phyloP scores from a whole-genome alignment of 2,888 invertebrate species.

The Idaea biselata region DNA sequence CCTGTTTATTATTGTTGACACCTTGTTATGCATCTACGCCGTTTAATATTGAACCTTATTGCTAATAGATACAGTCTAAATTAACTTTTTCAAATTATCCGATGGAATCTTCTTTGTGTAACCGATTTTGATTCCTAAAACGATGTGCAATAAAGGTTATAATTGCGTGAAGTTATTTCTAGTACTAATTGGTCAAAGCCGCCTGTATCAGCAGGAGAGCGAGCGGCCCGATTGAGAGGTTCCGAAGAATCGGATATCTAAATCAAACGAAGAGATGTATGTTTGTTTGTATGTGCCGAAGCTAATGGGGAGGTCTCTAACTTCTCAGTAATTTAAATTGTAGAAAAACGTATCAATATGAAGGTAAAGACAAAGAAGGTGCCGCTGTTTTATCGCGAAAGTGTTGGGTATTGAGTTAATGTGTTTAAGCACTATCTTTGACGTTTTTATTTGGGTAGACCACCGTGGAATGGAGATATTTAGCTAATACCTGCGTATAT shows the following conservation, averaged over 20 bases:
- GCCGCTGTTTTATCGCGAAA: background rate
- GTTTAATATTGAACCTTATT: slow-evolving; percentile 24
- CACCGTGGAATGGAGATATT: background rate
- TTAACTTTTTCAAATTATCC: slow-evolving; percentile 4
- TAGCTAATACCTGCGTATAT: background rate
- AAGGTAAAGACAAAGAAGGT: background rate
- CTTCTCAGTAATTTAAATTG: slow-evolving; percentile 56
- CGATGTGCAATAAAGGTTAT: background rate
- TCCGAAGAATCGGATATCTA: slow-evolving; percentile 53
- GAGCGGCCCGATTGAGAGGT: slow-evolving; percentile 63
- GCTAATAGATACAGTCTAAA: background rate
- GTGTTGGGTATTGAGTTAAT: background rate
- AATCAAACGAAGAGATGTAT: slow-evolving; percentile 41
- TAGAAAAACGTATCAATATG: background rate
- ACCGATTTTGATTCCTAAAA: background rate
- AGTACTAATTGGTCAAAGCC: slow-evolving; percentile 23
- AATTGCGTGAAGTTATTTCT: slow-evolving; percentile 9
- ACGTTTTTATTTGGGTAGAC: background rate
- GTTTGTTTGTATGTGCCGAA: slow-evolving; percentile 51
- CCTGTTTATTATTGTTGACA: slow-evolving; percentile 65
- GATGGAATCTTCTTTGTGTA: background rate
- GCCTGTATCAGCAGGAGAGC: slow-evolving; percentile 52
- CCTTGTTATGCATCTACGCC: slow-evolving; percentile 38
- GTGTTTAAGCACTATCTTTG: background rate
- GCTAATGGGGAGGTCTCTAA: slow-evolving; percentile 53